Base-by-base conservation (phyloP, 2,113 vertebrate genomes). In the Parus major region DNA sequence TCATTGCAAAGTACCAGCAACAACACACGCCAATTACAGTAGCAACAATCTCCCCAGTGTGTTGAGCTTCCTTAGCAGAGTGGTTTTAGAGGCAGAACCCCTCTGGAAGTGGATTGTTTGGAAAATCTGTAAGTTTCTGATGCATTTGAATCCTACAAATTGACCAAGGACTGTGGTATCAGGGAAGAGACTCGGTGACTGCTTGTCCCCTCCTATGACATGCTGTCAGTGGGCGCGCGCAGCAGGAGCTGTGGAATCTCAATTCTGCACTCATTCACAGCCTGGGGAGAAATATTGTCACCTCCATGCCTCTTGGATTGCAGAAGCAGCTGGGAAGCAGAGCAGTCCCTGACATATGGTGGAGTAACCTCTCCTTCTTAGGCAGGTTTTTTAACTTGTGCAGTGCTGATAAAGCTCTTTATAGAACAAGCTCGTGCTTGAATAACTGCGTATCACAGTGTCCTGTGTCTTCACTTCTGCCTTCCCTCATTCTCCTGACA, bases 341-440 rank as follows among this genome's bases (percentile, higher is more conserved):
- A 88, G 78, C 29, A 77, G 93, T 79, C 95, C 90, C 90, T 95
- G 94, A 91, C 94, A 97, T 77, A 72, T 95, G 94, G 94, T 91
- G 68, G 79, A 88, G 68, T 78, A 96, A 96, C 94, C 85, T 96
- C 92, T 94, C 94, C 95, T 97, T 95, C 94, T 97, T 96, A 95
- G 95, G 95, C 82, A 96, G 96, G 79, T 90, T 95, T 94, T 95
- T 80, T 52, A 86, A 90, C 90, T 88, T 36, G 79, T 7, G 71
- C 82, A 49, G 73, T 3, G 82, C 90, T 90, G 93, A 91, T 93
- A 91, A 95, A 75, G 91, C 90, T 90, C 95, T 83, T 96, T 96
- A 94, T 95, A 96, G 92, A 94, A 96, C 90, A 68, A n/a, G 50
- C 75, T 63, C 2, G 2, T 70, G 88, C 92, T 95, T 27, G 1